Base-by-base conservation (phyloP, 2,797 vertebrate species). In the Xyrichtys novacula region DNA sequence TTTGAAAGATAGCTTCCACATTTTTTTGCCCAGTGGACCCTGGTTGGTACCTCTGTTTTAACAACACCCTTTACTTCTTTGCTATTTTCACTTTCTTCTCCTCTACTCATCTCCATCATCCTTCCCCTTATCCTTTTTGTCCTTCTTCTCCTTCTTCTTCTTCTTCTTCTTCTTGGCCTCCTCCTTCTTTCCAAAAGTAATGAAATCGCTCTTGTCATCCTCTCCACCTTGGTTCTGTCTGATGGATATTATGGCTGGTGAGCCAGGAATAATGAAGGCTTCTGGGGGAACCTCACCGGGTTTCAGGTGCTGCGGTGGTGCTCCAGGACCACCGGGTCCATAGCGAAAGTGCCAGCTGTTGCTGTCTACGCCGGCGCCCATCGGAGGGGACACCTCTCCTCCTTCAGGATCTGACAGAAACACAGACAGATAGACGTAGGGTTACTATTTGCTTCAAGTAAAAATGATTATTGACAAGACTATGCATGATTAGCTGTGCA, bases 271-370 rank as follows among this genome's bases (percentile, higher is more conserved):
- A 93, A 99, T 98, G 94, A 99, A 99, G 91, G 97, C 98, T 93
- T 99, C 98, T 74, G 98, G 97, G 87, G 93, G 93, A 50, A 98
- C 96, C 89, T 98, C 97, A 72, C 97, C 96, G 32, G 97, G 96
- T 90, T 97, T 98, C 87, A 96, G 92, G 92, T 96, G 96, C 83
- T 96, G 98, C 76, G 95, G 94, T 82, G 96, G 93, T 17, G 83
- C 92, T 10, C 93, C 93, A 0, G 93, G 93, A 84, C 95, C 96
- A 20, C 91, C 90, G 0, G 96, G 95, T 88, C 98, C 97, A 15
- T 98, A 99, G 80, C 97, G 97, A 94, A 97, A 99, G 92, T 97
- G 97, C 98, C 98, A 99, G 93, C 98, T 99, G 95, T 98, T 98
- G 93, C 97, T 98, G 93, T 99, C 97, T 89, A 99, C 95, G 10